A percentile compares a stretch with the other conserved stretches of the same genome.
Evolutionary conservation across 2,888 invertebrate genomes (phyloP).

Genomic region (Tachina lurida): DNA sequence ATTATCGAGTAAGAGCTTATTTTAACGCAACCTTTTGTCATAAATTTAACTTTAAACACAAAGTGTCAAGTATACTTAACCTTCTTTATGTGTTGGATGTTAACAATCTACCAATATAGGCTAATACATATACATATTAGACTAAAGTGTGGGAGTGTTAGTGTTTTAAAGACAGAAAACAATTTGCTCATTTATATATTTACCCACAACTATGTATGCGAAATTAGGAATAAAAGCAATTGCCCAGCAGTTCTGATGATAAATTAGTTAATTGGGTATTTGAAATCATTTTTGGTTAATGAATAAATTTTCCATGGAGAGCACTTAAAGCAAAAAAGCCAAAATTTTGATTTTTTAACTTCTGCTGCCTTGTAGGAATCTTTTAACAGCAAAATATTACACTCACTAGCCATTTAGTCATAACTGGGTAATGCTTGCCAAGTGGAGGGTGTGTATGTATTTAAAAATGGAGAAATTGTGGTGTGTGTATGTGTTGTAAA

Average conservation of each 20-base stretch:
- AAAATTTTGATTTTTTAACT: background rate
- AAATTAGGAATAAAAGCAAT: constrained; percentile 14
- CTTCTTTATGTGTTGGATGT: constrained; percentile 67
- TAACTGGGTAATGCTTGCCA: constrained; percentile 5
- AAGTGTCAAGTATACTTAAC: constrained; percentile 74
- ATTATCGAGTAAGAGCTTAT: constrained; percentile 59
- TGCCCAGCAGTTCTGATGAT: constrained; percentile 25
- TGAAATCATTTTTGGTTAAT: background rate
- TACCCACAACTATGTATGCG: constrained; percentile 23
- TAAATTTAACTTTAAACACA: constrained; percentile 68
- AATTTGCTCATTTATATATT: constrained; percentile 33
- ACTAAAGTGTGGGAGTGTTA: background rate
- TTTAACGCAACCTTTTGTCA: constrained; percentile 63
- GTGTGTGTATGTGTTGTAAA: constrained; percentile 13
- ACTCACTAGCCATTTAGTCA: background rate
- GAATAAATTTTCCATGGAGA: no score
- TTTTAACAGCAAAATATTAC: background rate
- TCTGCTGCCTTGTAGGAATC: background rate
- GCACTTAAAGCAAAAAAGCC: no score
- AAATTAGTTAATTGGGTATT: background rate
- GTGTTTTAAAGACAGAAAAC: background rate
- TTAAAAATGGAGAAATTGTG: constrained; percentile 4
- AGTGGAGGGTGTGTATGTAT: background rate
- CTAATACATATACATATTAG: background rate
- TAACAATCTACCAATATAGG: constrained; percentile 48